Percentiles rank a stretch among this genome's conserved stretches.
Conservation (phyloP, 2,888 invertebrate genomes). For the Anoplius nigerrimus region DNA sequence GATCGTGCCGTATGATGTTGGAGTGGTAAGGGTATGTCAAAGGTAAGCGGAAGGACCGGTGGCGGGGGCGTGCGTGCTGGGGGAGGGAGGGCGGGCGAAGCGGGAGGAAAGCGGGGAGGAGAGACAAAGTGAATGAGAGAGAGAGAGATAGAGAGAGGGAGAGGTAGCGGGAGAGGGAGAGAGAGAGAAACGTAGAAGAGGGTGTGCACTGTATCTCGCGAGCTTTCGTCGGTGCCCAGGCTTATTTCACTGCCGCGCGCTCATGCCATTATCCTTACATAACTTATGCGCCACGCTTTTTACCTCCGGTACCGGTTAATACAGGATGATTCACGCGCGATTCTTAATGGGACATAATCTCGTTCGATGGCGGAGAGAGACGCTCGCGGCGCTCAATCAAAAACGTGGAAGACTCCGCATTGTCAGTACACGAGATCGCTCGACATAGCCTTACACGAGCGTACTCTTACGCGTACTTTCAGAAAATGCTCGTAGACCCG, state of each 20-base stretch:
- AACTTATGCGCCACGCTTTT: too few species aligned
- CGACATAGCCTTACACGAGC: too few species aligned
- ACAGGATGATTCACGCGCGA: too few species aligned
- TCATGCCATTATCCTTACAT: neutral
- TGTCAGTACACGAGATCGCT: too few species aligned
- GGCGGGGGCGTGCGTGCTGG: conserved; percentile 9
- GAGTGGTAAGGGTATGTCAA: conserved; percentile 54
- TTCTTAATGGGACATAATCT: too few species aligned
- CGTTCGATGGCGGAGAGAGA: too few species aligned
- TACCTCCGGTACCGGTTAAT: too few species aligned
- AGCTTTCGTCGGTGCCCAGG: conserved; percentile 21
- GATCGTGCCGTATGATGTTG: conserved; percentile 51
- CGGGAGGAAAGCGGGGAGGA: neutral
- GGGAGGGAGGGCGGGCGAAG: neutral
- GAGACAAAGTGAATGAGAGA: neutral
- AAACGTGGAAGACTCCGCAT: too few species aligned
- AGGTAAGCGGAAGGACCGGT: conserved; percentile 43
- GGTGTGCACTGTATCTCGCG: conserved; percentile 39
- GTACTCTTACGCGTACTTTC: too few species aligned
- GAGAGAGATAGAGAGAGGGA: conserved; percentile 3
- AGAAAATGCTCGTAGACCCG: too few species aligned
- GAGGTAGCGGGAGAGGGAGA: neutral
- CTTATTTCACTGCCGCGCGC: neutral
- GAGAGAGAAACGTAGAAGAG: conserved; percentile 12
- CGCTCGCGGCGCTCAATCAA: too few species aligned